These are phyloP conservation scores for Mus musculus DNA, from an alignment of 2,113 vertebrate species.

Conservation along the genomic window DNA sequence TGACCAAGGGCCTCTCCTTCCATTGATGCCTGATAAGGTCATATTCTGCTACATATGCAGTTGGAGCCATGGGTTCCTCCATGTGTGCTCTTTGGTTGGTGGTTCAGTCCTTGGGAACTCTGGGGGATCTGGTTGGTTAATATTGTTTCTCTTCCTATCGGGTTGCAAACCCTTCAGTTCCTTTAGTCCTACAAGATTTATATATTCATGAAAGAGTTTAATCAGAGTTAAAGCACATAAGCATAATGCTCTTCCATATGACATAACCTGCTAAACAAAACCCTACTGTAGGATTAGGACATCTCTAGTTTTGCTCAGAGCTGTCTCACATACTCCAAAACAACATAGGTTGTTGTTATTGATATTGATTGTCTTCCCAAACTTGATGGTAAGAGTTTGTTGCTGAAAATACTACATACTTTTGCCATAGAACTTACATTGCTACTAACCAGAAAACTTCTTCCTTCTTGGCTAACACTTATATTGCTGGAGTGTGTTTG, in stretches of 20 bases:
- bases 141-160: no score
- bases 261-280: not conserved
- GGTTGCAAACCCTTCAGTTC: no score
- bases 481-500: not conserved
- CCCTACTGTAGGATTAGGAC: not conserved
- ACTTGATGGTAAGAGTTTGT: not conserved
- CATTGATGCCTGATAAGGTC: no score
- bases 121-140: no score
- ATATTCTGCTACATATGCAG: no score
- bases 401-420: not conserved
- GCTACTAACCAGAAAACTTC: not conserved
- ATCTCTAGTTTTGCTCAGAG: not conserved
- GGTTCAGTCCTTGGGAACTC: no score
- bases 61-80: no score
- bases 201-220: not conserved
- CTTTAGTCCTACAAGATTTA: not conserved
- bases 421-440: not conserved
- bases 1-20: no score
- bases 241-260: not conserved
- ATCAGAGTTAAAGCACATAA: not conserved
- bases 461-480: not conserved
- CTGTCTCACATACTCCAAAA: not conserved
- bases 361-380: no score
- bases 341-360: not conserved
- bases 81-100: no score